phyloP scores from a whole-genome alignment of 2,797 vertebrate species.

The Lacerta viridis region DNA sequence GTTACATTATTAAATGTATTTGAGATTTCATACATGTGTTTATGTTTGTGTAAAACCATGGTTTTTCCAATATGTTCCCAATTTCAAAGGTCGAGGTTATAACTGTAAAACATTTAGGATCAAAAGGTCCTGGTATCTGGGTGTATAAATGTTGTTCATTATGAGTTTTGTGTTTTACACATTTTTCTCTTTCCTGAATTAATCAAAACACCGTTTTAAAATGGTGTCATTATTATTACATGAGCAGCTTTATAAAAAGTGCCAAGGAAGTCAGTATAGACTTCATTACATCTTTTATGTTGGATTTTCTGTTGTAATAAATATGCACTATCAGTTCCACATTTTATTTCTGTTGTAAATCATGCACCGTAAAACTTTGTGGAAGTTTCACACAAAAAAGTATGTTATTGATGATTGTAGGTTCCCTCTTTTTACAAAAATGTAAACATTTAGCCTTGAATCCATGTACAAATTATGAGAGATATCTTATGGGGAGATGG shows the following conservation, averaged over 20 bases:
- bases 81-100: neutral
- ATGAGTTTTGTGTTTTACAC: neutral
- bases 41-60: neutral
- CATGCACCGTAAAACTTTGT: conserved; percentile 56
- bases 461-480: conserved; percentile 27
- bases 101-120: neutral
- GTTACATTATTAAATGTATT: too few species aligned
- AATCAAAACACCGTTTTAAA: conserved; percentile 40
- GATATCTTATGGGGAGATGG: conserved; percentile 21
- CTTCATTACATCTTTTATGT: conserved; percentile 68
- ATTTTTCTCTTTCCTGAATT: conserved; percentile 14
- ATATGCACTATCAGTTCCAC: conserved; percentile 68
- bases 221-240: conserved; percentile 60
- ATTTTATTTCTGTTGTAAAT: conserved; percentile 69
- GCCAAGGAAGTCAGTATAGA: conserved; percentile 57
- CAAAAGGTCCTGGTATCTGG: neutral
- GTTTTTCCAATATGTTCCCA: neutral
- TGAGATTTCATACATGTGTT: neutral
- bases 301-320: conserved; percentile 62
- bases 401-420: conserved; percentile 44
- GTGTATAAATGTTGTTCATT: conserved; percentile 5
- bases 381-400: conserved; percentile 49
- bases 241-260: conserved; percentile 69
- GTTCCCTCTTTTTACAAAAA: conserved; percentile 15
- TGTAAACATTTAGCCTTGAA: conserved; percentile 18